Evolutionary conservation across 2,113 vertebrate genomes (phyloP), one percentile per base, ranked within the genome.

Genomic region (Chionomys nivalis): DNA sequence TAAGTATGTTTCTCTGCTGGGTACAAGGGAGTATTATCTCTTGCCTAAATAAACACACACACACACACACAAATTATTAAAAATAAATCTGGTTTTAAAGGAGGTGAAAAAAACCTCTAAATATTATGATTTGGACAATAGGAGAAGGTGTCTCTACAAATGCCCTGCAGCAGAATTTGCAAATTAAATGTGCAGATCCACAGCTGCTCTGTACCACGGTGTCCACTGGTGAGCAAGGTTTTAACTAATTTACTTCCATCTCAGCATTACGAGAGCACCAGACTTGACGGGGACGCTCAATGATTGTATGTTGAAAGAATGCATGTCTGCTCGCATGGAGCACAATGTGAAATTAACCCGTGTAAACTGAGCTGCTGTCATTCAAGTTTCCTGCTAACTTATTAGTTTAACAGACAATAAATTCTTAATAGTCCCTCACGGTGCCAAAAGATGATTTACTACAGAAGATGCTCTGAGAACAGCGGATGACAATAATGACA

Each of bases 11-110:
- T 42, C 1, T 61, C 52, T 52, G 28, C n/a, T 19, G 8, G 31
- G 16, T 28, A 52, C 6, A 31, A 55, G 28, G 0, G 12, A 24
- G 26, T 5, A 5, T 1, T n/a, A 23, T 5, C 12, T 16, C 7
- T 70, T 23, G 2, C 42, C 39, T 85, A 6, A 9, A 19, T 9
- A 65, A 3, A 85, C 42, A 65, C 39, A 65, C n/a, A 63, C 12
- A 52, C 75, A 47, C 75, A 77, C 42, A 28, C 75, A 76, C 73
- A 19, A 65, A 33, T 28, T 9, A 47, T 31, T 19, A 28, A 19
- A 65, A 65, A 47, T 66, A 28, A 66, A 47, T 23, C 61, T 36
- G 81, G 42, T 86, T 66, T 66, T 7, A 21, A 66, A 10, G 44
- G 33, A 58, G 8, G 31, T 39, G 24, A 39, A 58, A 55, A 14